Conservation (phyloP, 2,888 invertebrate genomes). For the Pammene aurita region DNA sequence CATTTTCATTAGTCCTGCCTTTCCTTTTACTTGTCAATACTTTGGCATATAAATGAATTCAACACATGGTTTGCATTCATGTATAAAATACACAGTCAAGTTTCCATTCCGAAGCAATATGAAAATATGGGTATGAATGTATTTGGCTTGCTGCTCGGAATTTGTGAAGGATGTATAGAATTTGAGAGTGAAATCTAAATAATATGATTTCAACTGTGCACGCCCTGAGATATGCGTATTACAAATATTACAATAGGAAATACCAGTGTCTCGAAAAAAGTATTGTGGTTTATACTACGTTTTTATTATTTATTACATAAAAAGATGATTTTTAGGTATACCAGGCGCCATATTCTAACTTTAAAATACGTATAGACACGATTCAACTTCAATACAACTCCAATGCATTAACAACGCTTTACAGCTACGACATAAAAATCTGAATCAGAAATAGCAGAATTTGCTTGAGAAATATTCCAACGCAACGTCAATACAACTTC, state of each 20-base stretch:
- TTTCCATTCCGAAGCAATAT: constrained; percentile 23
- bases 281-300: not conserved
- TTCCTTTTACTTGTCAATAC: constrained; percentile 27
- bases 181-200: constrained; percentile 20
- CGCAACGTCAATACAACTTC: too few species aligned
- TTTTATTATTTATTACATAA: too few species aligned
- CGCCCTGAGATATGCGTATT: not conserved
- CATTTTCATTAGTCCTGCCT: constrained; percentile 18
- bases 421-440: too few species aligned
- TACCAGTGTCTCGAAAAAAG: not conserved
- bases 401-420: too few species aligned
- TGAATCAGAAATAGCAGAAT: too few species aligned
- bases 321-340: too few species aligned
- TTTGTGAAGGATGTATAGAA: constrained; percentile 27
- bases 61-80: constrained; percentile 25
- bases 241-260: not conserved
- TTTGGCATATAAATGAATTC: constrained; percentile 17
- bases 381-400: too few species aligned
- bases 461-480: too few species aligned
- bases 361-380: too few species aligned
- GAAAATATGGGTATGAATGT: constrained; percentile 34
- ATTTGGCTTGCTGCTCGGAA: constrained; percentile 31
- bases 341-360: too few species aligned
- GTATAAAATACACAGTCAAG: constrained; percentile 32
- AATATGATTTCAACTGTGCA: constrained; percentile 14